A percentile compares a stretch with the other conserved stretches of the same genome.
These are phyloP conservation scores for Cataglyphis cursor DNA, from an alignment of 2,888 invertebrate genomes.

Conservation along the genomic window DNA sequence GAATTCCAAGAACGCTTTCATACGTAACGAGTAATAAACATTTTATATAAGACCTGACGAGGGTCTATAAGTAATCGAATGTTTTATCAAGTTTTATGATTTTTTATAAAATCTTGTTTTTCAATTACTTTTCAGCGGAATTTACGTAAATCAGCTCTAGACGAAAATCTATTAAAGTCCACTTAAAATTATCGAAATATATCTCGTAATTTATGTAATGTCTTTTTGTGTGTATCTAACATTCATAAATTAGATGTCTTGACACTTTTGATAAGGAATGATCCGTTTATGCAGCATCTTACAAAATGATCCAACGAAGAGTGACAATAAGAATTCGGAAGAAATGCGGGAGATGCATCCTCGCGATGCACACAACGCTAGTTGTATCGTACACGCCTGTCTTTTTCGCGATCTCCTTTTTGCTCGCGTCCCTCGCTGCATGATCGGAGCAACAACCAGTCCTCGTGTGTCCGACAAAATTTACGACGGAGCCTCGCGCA, in stretches of 20 bases:
- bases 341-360: slow-evolving; percentile 30
- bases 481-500: slow-evolving; percentile 82
- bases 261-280: slow-evolving; percentile 2
- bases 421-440: slow-evolving; percentile 77
- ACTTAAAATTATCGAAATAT: background rate
- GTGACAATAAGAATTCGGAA: slow-evolving; percentile 29
- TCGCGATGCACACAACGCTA: slow-evolving; percentile 64
- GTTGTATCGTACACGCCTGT: slow-evolving; percentile 80
- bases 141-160: background rate
- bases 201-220: background rate
- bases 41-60: slow-evolving; percentile 26
- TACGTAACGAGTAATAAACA: slow-evolving; percentile 38
- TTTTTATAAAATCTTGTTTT: slow-evolving; percentile 4
- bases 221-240: background rate
- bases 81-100: background rate
- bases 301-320: background rate
- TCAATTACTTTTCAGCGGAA: background rate
- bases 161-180: background rate
- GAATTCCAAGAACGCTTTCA: slow-evolving; percentile 42
- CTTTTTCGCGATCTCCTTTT: slow-evolving; percentile 79
- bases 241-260: background rate
- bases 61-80: slow-evolving; percentile 32
- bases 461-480: slow-evolving; percentile 82
- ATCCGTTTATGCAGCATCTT: background rate
- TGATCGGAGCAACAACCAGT: slow-evolving; percentile 82